Evolutionary conservation across 2,113 vertebrate species (phyloP).

Genomic region (Gymnocephalus cernua): DNA sequence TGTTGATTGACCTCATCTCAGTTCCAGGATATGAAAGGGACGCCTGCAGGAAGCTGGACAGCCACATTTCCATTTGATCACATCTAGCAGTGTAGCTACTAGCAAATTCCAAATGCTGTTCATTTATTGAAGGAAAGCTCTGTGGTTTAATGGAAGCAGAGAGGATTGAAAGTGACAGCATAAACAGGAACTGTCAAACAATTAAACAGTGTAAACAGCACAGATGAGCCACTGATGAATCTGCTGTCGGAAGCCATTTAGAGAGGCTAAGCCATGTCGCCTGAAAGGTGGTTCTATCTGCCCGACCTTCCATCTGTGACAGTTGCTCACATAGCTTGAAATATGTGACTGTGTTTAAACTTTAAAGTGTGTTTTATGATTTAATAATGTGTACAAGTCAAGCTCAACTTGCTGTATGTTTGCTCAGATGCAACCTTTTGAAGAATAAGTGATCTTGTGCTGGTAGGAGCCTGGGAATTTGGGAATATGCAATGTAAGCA

Average conservation of each 20-base stretch:
- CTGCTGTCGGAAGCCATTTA: constrained; percentile 79
- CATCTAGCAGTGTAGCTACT: constrained; percentile 48
- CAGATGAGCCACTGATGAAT: constrained; percentile 82
- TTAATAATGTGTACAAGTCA: background rate
- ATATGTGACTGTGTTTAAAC: constrained; percentile 1
- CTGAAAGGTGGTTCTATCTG: constrained; percentile 59
- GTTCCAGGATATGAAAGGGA: constrained; percentile 52
- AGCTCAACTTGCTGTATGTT: constrained; percentile 24
- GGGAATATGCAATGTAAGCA: constrained; percentile 57
- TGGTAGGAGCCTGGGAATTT: constrained; percentile 52
- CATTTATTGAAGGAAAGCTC: constrained; percentile 63
- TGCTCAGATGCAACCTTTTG: constrained; percentile 17
- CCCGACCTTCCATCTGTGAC: constrained; percentile 25
- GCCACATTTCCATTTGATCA: constrained; percentile 62
- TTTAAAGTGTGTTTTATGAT: constrained; percentile 1
- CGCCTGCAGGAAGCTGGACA: constrained; percentile 56
- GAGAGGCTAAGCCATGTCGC: constrained; percentile 48
- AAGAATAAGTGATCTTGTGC: constrained; percentile 33
- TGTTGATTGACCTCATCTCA: constrained; percentile 68
- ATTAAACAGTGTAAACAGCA: constrained; percentile 82
- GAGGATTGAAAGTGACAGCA: constrained; percentile 83
- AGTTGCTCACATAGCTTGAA: constrained; percentile 11
- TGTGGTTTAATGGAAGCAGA: constrained; percentile 57
- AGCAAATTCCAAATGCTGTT: constrained; percentile 57
- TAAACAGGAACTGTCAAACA: constrained; percentile 84